Percentiles rank a stretch among this genome's conserved stretches.
phyloP scores from a whole-genome alignment of 2,888 invertebrate species.

The Megamerina dolium region DNA sequence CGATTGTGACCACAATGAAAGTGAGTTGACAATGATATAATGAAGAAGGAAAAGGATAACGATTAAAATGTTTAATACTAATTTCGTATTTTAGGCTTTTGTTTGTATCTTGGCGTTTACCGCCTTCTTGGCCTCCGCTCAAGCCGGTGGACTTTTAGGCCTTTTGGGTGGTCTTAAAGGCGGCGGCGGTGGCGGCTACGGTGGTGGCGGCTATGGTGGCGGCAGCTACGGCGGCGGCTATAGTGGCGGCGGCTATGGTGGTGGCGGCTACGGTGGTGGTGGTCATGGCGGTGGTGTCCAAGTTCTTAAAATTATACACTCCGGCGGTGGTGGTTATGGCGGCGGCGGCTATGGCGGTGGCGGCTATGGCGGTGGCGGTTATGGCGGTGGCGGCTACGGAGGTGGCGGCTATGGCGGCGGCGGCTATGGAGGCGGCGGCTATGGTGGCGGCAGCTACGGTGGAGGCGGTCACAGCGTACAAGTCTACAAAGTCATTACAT shows the following conservation, averaged over 20 bases:
- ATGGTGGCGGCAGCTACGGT: slow-evolving; percentile 2
- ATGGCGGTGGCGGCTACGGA: not conserved
- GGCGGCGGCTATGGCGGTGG: slow-evolving; percentile 7
- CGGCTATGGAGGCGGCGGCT: slow-evolving; percentile 2
- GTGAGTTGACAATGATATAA: slow-evolving; percentile 3
- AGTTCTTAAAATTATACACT: no score
- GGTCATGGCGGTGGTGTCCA: slow-evolving; percentile 8
- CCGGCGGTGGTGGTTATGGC: slow-evolving; percentile 3
- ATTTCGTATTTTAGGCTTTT: slow-evolving; percentile 11
- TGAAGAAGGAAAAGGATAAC: no score
- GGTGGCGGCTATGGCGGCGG: slow-evolving; percentile 5
- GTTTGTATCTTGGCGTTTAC: slow-evolving; percentile 12
- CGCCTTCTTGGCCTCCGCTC: slow-evolving; percentile 9
- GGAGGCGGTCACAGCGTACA: slow-evolving; percentile 1
- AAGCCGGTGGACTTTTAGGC: slow-evolving; percentile 9
- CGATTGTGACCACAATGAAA: slow-evolving; percentile 11
- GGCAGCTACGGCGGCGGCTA: slow-evolving; percentile 2
- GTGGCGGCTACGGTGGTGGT: no score
- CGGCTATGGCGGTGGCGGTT: not conserved
- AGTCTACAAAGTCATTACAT: slow-evolving; percentile 9
- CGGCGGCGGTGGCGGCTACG: no score
- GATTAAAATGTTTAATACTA: no score
- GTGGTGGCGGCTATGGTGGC: no score
- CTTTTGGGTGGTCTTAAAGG: slow-evolving; percentile 6
- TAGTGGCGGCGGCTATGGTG: slow-evolving; percentile 8